Percentiles rank a stretch among this genome's conserved stretches.
Evolutionary conservation across 2,113 vertebrate genomes (phyloP).

Genomic region (Montifringilla adamsi): DNA sequence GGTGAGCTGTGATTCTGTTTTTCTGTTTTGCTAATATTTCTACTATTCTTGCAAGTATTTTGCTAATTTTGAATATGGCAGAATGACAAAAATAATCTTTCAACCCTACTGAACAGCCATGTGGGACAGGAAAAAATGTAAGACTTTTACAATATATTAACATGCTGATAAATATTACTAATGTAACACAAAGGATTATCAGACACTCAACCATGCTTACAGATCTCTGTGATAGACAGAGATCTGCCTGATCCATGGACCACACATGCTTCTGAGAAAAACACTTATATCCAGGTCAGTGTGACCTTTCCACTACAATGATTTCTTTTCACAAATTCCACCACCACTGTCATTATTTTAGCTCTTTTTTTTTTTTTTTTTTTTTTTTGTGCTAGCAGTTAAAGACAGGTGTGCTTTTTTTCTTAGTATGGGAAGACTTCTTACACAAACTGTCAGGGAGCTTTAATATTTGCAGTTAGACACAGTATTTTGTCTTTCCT

Average conservation of each 20-base stretch:
- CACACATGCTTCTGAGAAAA: background rate
- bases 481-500: slow-evolving; percentile 16
- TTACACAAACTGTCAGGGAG: background rate
- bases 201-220: background rate
- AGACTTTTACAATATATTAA: background rate
- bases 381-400: background rate
- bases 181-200: background rate
- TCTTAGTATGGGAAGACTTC: background rate
- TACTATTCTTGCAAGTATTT: background rate
- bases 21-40: background rate
- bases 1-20: background rate
- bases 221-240: background rate
- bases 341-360: background rate
- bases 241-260: background rate
- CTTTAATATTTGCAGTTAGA: background rate
- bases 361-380: background rate
- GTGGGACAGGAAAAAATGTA: background rate
- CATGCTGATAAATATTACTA: background rate
- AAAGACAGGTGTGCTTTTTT: background rate
- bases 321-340: background rate
- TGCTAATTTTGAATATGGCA: background rate
- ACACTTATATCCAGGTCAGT: background rate
- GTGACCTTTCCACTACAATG: background rate
- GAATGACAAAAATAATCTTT: background rate
- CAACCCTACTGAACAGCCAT: background rate